Percentiles rank a stretch among this genome's conserved stretches.
phyloP scores from a whole-genome alignment of 1,140 invertebrate species.

The Lithobius niger region DNA sequence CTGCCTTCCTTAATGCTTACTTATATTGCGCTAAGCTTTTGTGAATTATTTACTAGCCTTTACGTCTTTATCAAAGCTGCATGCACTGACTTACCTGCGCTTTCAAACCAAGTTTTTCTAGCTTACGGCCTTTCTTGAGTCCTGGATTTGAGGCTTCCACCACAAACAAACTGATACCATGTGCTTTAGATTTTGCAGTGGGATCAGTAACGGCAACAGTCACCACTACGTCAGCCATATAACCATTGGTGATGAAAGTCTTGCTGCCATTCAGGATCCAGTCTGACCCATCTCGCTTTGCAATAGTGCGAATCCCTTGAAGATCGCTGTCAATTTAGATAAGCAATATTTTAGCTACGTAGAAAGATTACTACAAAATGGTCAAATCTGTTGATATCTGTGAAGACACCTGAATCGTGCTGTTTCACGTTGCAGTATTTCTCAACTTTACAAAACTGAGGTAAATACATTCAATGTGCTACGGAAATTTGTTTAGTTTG shows the following conservation, averaged over 20 bases:
- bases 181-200: slow-evolving; percentile 32
- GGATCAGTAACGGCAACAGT: slow-evolving; percentile 37
- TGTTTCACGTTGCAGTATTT: too few species aligned
- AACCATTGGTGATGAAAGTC: slow-evolving; percentile 38
- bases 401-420: too few species aligned
- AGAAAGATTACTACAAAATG: background rate
- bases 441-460: too few species aligned
- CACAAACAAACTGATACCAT: slow-evolving; percentile 37
- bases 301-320: slow-evolving; percentile 35
- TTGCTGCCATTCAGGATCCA: slow-evolving; percentile 39
- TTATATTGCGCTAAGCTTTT: too few species aligned
- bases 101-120: slow-evolving; percentile 37
- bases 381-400: background rate
- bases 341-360: background rate
- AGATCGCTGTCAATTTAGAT: slow-evolving; percentile 29
- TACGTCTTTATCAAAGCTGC: too few species aligned
- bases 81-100: slow-evolving; percentile 30
- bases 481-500: too few species aligned
- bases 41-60: too few species aligned
- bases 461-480: too few species aligned
- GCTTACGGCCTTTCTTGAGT: slow-evolving; percentile 34
- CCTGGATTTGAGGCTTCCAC: slow-evolving; percentile 36
- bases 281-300: slow-evolving; percentile 34
- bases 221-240: slow-evolving; percentile 34
- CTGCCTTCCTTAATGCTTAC: too few species aligned